phyloP scores from a whole-genome alignment of 2,797 vertebrate genomes.

The Vireo griseus region DNA sequence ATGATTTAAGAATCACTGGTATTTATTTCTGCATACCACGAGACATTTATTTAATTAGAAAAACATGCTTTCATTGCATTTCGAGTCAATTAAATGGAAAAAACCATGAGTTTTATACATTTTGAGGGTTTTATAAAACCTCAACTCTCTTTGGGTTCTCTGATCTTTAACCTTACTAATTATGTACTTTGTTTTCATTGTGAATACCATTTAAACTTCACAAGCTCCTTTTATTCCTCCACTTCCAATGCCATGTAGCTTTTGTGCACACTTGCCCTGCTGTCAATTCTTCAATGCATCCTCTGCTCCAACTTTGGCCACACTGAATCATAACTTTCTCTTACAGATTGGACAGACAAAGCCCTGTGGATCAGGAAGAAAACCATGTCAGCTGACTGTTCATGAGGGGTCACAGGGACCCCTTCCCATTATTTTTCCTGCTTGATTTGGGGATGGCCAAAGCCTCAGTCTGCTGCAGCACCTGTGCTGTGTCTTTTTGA shows the following conservation, averaged over 20 bases:
- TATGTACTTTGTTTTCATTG: constrained; percentile 43
- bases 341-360: background rate
- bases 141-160: constrained; percentile 20
- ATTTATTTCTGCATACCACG: constrained; percentile 51
- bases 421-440: background rate
- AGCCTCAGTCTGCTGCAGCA: background rate
- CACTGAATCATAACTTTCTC: background rate
- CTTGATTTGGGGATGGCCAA: background rate
- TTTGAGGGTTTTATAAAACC: constrained; percentile 25
- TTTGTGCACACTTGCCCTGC: background rate
- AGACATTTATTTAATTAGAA: constrained; percentile 56
- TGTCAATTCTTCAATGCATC: background rate
- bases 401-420: rapidly evolving
- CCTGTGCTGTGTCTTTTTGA: background rate
- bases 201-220: constrained; percentile 4
- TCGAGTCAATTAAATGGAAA: constrained; percentile 42
- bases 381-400: background rate
- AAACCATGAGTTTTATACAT: background rate
- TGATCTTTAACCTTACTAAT: constrained; percentile 54
- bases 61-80: constrained; percentile 49
- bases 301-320: background rate
- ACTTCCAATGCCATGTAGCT: background rate
- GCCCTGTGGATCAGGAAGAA: background rate
- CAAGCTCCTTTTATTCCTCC: background rate
- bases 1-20: constrained; percentile 25